Base-by-base conservation (phyloP, 2,797 vertebrate genomes). In the Psittacula derbiana region DNA sequence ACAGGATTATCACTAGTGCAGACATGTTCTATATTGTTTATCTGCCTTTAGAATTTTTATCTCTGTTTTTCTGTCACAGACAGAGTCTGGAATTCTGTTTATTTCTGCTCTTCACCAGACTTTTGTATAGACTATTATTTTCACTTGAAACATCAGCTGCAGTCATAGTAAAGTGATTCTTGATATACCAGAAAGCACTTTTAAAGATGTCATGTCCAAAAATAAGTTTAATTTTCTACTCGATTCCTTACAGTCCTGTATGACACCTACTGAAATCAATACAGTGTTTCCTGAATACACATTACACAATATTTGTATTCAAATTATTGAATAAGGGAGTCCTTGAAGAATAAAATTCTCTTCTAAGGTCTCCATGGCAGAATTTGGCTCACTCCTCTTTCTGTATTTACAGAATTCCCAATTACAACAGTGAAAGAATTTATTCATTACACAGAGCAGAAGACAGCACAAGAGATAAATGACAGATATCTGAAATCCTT, bases 201-300 rank as follows among this genome's bases (percentile, higher is more conserved):
- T 36, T 62, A 70, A 93, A 91, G 85, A 93, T 81, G 85, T 89
- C 79, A 71, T 92, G 47, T 91, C 89, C 73, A 90, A 95, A 94
- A 96, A 94, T 69, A 88, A 88, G 53, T 72, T 41, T 90, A n/a
- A 69, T 91, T 94, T 93, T 55, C 25, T 76, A 81, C 40, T 43
- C 43, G 85, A 88, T 46, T 91, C 58, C 70, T 88, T 79, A 81
- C 58, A 82, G 57, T 92, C 49, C 30, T 88, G 52, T 43, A 30
- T 82, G 92, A 92, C 80, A 91, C 62, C 76, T 92, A 81, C 23
- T 86, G 80, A 93, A 93, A 94, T 86, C 53, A 72, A 47, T 75
- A 78, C 80, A 90, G 80, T 72, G 50, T 73, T 93, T 96, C 85
- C 87, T 94, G 85, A 86, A 47, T 88, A 66, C 40, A 66, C 36